Conservation (phyloP, 2,797 vertebrate genomes). For the Neosalanx taihuensis region DNA sequence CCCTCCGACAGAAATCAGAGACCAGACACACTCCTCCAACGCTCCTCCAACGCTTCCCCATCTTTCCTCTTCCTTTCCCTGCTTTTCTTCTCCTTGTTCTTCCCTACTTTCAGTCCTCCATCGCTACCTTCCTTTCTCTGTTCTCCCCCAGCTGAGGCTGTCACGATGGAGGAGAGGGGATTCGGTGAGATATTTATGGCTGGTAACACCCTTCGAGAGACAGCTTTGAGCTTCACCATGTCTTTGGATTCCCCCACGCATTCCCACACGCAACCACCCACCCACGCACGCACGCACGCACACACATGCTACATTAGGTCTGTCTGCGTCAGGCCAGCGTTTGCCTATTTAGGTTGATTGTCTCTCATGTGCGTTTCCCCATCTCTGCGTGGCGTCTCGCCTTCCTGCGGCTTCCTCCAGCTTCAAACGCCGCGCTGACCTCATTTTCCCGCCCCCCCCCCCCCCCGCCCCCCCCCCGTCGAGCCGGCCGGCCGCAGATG, state of each 20-base stretch:
- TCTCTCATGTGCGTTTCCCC: constrained; percentile 61
- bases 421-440: constrained; percentile 70
- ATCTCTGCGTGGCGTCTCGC: constrained; percentile 54
- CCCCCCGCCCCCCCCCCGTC: constrained; percentile 37
- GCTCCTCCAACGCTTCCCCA: neutral
- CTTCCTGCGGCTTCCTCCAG: constrained; percentile 57
- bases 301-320: neutral
- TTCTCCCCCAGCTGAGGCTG: neutral
- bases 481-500: constrained; percentile 45
- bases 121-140: neutral
- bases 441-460: constrained; percentile 57
- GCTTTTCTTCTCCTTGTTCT: neutral
- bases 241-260: neutral
- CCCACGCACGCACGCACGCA: neutral
- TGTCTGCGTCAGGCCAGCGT: constrained; percentile 17
- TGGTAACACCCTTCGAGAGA: neutral
- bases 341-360: constrained; percentile 60
- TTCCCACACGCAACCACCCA: neutral
- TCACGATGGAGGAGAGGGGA: too few species aligned
- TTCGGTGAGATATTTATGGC: too few species aligned
- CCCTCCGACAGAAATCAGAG: constrained; percentile 36
- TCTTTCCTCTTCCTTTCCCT: neutral
- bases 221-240: neutral
- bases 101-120: neutral
- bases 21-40: neutral